phyloP scores from a whole-genome alignment of 2,888 invertebrate species.

The Thera obeliscata region DNA sequence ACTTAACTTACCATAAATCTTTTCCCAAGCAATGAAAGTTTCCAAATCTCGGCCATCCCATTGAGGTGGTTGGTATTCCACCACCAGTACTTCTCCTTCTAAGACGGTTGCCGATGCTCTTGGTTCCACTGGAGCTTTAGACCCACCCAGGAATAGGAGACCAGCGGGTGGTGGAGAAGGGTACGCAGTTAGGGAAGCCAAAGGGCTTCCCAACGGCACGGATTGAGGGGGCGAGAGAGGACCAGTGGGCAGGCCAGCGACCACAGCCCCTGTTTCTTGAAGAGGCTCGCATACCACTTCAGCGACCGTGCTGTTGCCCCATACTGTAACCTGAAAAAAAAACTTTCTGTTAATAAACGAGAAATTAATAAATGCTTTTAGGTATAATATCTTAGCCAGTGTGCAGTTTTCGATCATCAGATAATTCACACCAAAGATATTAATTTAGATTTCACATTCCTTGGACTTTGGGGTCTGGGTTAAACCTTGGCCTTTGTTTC shows the following conservation, averaged over 20 bases:
- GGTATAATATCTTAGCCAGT: no score
- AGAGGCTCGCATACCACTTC: constrained; percentile 77
- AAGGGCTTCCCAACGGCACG: constrained; percentile 61
- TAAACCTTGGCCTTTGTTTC: not conserved
- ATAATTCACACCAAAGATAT: not conserved
- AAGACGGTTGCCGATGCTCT: constrained; percentile 83
- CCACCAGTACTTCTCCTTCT: constrained; percentile 86
- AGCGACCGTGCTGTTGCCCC: constrained; percentile 72
- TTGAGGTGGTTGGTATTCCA: constrained; percentile 83
- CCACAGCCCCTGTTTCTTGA: constrained; percentile 71
- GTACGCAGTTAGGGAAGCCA: constrained; percentile 60
- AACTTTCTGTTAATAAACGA: constrained; percentile 1
- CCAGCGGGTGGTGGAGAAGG: constrained; percentile 68
- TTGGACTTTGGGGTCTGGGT: not conserved
- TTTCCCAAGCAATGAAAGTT: constrained; percentile 78
- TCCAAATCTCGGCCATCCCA: constrained; percentile 83
- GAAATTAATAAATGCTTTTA: not conserved
- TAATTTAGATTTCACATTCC: not conserved
- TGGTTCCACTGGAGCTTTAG: constrained; percentile 86
- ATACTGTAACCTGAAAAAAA: constrained; percentile 69
- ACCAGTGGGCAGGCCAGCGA: constrained; percentile 71
- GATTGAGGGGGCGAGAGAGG: constrained; percentile 67
- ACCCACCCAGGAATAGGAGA: constrained; percentile 85
- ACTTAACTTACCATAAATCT: constrained; percentile 73
- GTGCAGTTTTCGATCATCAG: no score